phyloP scores from a whole-genome alignment of 2,797 vertebrate genomes.

The Furcifer pardalis region DNA sequence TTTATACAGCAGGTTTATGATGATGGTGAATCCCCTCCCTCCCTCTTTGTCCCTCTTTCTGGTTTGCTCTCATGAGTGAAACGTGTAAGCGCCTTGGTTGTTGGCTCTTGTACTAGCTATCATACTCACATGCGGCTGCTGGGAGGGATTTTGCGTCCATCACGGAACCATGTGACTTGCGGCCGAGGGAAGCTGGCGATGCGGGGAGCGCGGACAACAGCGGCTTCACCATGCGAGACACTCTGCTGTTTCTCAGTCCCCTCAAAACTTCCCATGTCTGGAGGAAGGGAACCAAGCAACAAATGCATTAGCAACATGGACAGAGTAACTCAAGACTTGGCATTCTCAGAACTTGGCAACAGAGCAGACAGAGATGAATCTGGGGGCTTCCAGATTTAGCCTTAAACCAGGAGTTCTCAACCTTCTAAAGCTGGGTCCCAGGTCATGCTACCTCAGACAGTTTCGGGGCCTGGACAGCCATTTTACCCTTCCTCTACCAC shows the following conservation, averaged over 20 bases:
- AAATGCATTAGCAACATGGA: not conserved
- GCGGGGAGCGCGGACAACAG: slow-evolving; percentile 84
- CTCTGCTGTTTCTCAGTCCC: slow-evolving; percentile 84
- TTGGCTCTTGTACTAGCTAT: not conserved
- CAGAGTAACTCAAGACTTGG: not conserved
- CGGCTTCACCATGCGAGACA: slow-evolving; percentile 91
- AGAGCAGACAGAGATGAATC: rapidly evolving
- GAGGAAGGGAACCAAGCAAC: rapidly evolving
- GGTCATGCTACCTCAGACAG: too few species aligned
- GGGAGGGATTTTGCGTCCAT: slow-evolving; percentile 94
- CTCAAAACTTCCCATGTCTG: slow-evolving; percentile 98
- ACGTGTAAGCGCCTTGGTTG: not conserved
- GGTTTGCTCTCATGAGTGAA: not conserved
- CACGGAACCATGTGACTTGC: slow-evolving; percentile 96
- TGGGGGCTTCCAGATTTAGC: not conserved
- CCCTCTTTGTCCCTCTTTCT: too few species aligned
- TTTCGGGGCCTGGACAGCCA: too few species aligned
- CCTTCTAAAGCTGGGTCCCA: too few species aligned
- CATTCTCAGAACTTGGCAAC: not conserved
- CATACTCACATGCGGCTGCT: slow-evolving; percentile 93
- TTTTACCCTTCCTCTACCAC: too few species aligned
- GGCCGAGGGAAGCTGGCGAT: slow-evolving; percentile 95
- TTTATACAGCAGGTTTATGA: not conserved
- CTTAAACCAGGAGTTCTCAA: too few species aligned
- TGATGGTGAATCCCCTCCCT: not conserved